A percentile compares a stretch with the other conserved stretches of the same genome.
These are phyloP conservation scores for Salvelinus namaycush DNA, from an alignment of 2,113 vertebrate species.

Conservation along the genomic window DNA sequence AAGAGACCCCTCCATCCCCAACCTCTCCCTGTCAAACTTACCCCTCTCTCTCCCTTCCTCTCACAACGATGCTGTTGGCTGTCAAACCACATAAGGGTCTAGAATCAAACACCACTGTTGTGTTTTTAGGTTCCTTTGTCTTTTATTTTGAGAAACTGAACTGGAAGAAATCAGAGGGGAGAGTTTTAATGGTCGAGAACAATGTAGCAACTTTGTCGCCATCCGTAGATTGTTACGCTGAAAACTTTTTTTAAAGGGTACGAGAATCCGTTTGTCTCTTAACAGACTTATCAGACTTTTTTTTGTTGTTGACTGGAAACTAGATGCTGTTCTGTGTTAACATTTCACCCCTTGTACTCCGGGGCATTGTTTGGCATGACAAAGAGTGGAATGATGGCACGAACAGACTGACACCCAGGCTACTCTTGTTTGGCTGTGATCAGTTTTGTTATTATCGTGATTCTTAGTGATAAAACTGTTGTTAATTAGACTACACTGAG, in stretches of 20 bases:
- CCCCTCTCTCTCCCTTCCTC: not conserved
- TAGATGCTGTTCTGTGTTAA: too few species aligned
- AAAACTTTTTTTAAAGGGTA: slow-evolving; percentile 10
- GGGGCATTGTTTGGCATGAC: too few species aligned
- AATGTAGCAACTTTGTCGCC: slow-evolving; percentile 73
- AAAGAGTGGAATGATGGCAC: too few species aligned
- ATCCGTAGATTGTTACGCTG: slow-evolving; percentile 39
- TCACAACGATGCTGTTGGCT: slow-evolving; percentile 45
- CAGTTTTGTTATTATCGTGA: slow-evolving; percentile 58
- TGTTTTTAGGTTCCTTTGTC: slow-evolving; percentile 30
- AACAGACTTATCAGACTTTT: slow-evolving; percentile 12
- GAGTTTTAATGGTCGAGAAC: slow-evolving; percentile 46
- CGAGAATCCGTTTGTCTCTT: slow-evolving; percentile 27
- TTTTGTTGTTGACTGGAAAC: too few species aligned
- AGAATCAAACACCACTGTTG: slow-evolving; percentile 20
- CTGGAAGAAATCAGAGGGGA: slow-evolving; percentile 8
- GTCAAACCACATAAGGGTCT: slow-evolving; percentile 22
- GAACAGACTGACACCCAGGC: not conserved
- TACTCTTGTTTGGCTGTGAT: slow-evolving; percentile 56
- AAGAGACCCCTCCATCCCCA: slow-evolving; percentile 15
- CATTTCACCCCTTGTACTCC: not conserved
- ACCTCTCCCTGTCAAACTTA: slow-evolving; percentile 24
- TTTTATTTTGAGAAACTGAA: slow-evolving; percentile 46
- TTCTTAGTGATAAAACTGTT: slow-evolving; percentile 67
- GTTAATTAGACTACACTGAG: slow-evolving; percentile 63